Evolutionary conservation across 1,140 invertebrate genomes (phyloP).

Genomic region (Drosophila tsacasi): DNA sequence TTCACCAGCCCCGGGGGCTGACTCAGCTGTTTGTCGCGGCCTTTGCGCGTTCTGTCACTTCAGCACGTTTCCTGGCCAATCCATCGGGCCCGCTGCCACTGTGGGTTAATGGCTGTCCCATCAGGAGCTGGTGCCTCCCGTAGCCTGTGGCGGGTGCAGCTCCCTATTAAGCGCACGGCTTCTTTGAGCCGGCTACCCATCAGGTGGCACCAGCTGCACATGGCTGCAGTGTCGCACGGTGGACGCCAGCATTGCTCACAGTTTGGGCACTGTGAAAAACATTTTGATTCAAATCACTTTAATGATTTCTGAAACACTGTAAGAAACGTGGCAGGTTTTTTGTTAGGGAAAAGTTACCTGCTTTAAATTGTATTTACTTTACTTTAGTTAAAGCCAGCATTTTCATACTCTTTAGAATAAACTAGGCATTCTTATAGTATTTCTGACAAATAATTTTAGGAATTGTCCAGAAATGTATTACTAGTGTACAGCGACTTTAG

Average conservation of each 20-base stretch:
- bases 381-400: neutral
- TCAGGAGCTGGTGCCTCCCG: constrained; percentile 87
- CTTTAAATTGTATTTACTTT: neutral
- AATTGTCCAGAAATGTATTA: neutral
- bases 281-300: neutral
- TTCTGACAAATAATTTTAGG: neutral
- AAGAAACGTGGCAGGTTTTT: neutral
- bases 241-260: neutral
- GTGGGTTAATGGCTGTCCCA: constrained; percentile 91
- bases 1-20: constrained; percentile 87
- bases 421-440: too few species aligned
- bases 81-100: constrained; percentile 85
- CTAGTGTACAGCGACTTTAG: neutral
- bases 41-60: constrained; percentile 87
- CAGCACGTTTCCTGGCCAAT: constrained; percentile 89
- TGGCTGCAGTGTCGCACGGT: constrained; percentile 87
- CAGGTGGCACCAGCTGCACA: constrained; percentile 89
- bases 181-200: constrained; percentile 90
- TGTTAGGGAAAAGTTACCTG: too few species aligned
- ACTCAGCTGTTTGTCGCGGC: constrained; percentile 88
- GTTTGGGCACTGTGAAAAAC: constrained; percentile 1
- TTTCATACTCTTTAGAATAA: neutral
- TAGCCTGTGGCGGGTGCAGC: constrained; percentile 89
- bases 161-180: constrained; percentile 93
- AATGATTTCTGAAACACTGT: neutral